These are phyloP conservation scores for Myotis lucifugus DNA, from an alignment of 2,113 vertebrate genomes.

Conservation along the genomic window DNA sequence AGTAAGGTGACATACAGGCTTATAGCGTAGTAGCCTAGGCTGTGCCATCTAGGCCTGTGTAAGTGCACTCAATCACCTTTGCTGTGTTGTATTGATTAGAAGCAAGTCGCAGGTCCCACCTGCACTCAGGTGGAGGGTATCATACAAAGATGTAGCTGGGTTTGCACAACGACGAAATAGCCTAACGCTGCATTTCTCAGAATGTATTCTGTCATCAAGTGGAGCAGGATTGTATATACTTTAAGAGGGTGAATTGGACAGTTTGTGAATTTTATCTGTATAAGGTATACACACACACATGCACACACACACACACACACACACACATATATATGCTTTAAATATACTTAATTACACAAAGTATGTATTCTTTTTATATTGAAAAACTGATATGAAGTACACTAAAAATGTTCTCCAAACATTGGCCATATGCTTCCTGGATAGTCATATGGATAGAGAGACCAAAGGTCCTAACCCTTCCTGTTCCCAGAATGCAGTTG, in stretches of 20 bases:
- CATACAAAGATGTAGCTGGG: background rate
- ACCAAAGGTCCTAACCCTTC: background rate
- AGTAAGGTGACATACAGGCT: background rate
- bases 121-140: background rate
- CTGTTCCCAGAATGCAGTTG: background rate
- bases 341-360: background rate
- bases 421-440: background rate
- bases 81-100: background rate
- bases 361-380: background rate
- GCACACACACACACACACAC: no score
- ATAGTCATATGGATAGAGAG: background rate
- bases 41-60: background rate
- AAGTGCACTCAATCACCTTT: background rate
- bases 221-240: background rate
- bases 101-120: background rate
- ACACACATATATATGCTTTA: background rate
- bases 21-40: background rate
- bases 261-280: slow-evolving; percentile 1
- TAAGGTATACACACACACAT: background rate
- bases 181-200: background rate
- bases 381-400: background rate
- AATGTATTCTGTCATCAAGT: background rate
- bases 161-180: background rate
- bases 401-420: background rate
- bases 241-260: background rate